Conservation (phyloP, 2,888 invertebrate genomes). For the Nycteola revayana region DNA sequence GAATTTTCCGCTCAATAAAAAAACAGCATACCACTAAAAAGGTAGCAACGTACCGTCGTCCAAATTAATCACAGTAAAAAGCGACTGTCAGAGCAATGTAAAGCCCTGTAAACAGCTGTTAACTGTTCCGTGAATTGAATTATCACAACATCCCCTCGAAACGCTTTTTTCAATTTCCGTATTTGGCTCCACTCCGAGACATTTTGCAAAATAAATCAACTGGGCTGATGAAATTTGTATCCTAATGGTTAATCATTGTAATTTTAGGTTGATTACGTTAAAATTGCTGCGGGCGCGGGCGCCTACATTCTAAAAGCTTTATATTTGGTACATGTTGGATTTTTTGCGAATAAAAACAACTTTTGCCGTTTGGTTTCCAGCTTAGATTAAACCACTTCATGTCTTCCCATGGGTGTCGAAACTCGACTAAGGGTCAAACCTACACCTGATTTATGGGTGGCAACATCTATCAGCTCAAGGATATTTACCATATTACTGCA, state of each 20-base stretch:
- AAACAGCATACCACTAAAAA: slow-evolving; percentile 23
- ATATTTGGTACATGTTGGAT: too few species aligned
- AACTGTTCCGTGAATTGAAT: slow-evolving; percentile 41
- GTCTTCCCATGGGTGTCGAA: too few species aligned
- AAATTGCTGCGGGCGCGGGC: too few species aligned
- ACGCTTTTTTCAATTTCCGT: slow-evolving; percentile 46
- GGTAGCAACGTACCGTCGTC: slow-evolving; percentile 9
- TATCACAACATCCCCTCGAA: slow-evolving; percentile 36
- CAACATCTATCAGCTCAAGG: too few species aligned
- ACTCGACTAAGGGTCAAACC: too few species aligned
- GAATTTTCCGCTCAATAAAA: slow-evolving; percentile 24
- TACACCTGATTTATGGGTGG: too few species aligned
- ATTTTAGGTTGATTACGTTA: background rate
- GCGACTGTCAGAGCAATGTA: slow-evolving; percentile 21
- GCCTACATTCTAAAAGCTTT: too few species aligned
- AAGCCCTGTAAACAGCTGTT: slow-evolving; percentile 40
- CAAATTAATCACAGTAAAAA: slow-evolving; percentile 29
- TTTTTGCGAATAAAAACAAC: too few species aligned
- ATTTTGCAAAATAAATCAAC: slow-evolving; percentile 23
- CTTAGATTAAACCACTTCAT: too few species aligned
- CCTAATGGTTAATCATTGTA: slow-evolving; percentile 11
- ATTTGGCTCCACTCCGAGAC: slow-evolving; percentile 21
- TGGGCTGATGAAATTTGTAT: slow-evolving; percentile 12
- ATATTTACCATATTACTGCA: too few species aligned
- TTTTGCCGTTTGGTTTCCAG: too few species aligned